A percentile compares a stretch with the other conserved stretches of the same genome.
These are phyloP conservation scores for Theocolax elegans DNA, from an alignment of 1,140 invertebrate species.

Conservation along the genomic window DNA sequence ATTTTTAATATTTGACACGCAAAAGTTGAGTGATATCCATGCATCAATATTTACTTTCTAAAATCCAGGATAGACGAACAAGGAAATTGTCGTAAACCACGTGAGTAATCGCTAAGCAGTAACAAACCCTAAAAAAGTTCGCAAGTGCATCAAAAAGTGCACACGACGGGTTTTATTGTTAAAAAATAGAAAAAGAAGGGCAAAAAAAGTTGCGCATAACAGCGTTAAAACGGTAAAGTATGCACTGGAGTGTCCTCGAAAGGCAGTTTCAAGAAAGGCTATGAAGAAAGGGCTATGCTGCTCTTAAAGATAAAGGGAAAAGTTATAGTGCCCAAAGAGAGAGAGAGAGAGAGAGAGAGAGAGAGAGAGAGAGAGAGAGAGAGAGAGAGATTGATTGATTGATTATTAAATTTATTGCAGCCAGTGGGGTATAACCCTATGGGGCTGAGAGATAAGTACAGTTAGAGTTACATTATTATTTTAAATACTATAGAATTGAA, in stretches of 20 bases:
- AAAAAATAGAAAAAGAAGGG: constrained; percentile 5
- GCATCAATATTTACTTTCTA: too few relatives aligned
- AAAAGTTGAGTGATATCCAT: too few relatives aligned
- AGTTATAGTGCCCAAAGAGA: neutral
- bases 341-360: neutral
- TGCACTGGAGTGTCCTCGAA: constrained; percentile 41
- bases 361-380: too few relatives aligned
- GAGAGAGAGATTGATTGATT: too few relatives aligned
- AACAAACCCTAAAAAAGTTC: neutral
- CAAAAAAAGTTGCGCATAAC: constrained; percentile 37
- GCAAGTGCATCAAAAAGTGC: neutral
- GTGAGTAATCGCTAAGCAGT: constrained; percentile 44
- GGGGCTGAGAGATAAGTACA: too few relatives aligned
- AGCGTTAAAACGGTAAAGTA: constrained; percentile 45
- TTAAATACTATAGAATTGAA: too few relatives aligned
- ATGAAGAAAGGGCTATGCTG: neutral
- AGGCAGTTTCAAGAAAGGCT: neutral
- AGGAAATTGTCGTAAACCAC: too few relatives aligned
- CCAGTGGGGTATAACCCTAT: too few relatives aligned
- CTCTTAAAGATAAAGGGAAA: neutral
- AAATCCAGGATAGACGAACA: too few relatives aligned
- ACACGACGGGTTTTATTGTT: neutral
- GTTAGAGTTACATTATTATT: too few relatives aligned
- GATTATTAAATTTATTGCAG: too few relatives aligned
- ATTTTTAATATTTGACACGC: too few relatives aligned